phyloP scores from a whole-genome alignment of 1,140 invertebrate genomes.

The Theocolax elegans region DNA sequence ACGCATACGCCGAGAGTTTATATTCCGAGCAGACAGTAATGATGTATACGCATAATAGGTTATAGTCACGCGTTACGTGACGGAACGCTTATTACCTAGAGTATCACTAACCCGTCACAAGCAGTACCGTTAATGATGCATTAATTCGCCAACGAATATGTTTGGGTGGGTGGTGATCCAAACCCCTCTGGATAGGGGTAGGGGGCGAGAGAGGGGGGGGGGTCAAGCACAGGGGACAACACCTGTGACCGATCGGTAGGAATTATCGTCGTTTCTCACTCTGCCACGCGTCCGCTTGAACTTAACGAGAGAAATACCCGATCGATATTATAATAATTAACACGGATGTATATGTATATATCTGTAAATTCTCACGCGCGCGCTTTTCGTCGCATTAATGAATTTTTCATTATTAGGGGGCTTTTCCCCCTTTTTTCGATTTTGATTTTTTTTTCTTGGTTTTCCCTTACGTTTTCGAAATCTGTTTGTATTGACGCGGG shows the following conservation, averaged over 20 bases:
- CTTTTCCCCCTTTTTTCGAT: no score
- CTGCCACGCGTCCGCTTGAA: neutral
- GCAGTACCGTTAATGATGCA: conserved; percentile 33
- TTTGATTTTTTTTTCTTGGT: no score
- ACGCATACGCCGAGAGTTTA: neutral
- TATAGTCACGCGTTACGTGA: conserved; percentile 16
- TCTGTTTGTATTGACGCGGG: no score
- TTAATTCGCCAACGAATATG: conserved; percentile 29
- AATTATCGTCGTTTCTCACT: conserved; percentile 14
- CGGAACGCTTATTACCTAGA: conserved; percentile 20
- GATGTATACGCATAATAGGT: conserved; percentile 1
- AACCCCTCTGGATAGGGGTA: neutral
- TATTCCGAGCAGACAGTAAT: neutral
- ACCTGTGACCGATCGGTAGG: conserved; percentile 16
- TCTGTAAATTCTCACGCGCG: no score
- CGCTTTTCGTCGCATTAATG: no score
- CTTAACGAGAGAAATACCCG: neutral
- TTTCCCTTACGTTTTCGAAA: no score
- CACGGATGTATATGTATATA: no score
- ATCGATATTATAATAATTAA: conserved; percentile 13
- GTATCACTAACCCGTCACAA: conserved; percentile 26
- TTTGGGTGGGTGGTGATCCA: neutral
- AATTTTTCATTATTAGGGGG: no score
- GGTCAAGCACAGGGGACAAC: conserved; percentile 22
- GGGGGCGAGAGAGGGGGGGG: neutral